These are phyloP conservation scores for Corythoichthys haematopterus DNA, from an alignment of 2,113 vertebrate genomes.

Conservation along the genomic window DNA sequence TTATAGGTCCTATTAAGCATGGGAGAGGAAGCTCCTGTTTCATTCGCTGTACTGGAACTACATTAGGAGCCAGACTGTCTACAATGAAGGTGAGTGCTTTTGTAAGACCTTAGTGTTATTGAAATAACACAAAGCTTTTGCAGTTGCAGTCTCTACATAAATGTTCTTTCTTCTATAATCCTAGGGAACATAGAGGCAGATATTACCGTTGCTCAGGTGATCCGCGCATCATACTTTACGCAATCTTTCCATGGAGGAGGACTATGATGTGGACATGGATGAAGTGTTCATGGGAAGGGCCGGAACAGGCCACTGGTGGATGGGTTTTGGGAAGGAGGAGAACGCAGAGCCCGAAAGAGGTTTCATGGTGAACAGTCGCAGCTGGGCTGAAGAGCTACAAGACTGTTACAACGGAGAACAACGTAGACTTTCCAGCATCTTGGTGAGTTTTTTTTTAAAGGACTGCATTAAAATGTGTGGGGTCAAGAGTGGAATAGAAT, in stretches of 20 bases:
- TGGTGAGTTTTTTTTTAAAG: slow-evolving; percentile 32
- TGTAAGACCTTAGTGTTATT: background rate
- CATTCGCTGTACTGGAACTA: background rate
- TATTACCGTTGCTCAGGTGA: background rate
- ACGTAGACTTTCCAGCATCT: slow-evolving; percentile 49
- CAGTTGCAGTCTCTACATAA: background rate
- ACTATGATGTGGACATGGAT: slow-evolving; percentile 50
- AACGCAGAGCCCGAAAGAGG: slow-evolving; percentile 15
- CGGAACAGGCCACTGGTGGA: slow-evolving; percentile 44
- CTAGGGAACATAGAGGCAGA: background rate
- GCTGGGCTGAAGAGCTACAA: slow-evolving; percentile 58
- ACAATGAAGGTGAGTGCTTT: slow-evolving; percentile 17
- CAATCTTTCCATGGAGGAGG: slow-evolving; percentile 40
- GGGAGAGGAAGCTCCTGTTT: slow-evolving; percentile 2
- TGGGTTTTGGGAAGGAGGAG: slow-evolving; percentile 24
- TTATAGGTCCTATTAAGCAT: background rate
- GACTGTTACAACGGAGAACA: slow-evolving; percentile 28
- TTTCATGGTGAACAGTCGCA: slow-evolving; percentile 51
- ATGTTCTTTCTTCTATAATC: background rate
- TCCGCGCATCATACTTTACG: slow-evolving; percentile 3
- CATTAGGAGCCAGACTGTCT: slow-evolving; percentile 1
- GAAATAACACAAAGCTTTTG: background rate
- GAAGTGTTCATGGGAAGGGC: slow-evolving; percentile 26
- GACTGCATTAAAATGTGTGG: background rate
- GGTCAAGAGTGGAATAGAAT: background rate